Conservation (phyloP, 2,113 vertebrate species). For the Brevimyrus niger region DNA sequence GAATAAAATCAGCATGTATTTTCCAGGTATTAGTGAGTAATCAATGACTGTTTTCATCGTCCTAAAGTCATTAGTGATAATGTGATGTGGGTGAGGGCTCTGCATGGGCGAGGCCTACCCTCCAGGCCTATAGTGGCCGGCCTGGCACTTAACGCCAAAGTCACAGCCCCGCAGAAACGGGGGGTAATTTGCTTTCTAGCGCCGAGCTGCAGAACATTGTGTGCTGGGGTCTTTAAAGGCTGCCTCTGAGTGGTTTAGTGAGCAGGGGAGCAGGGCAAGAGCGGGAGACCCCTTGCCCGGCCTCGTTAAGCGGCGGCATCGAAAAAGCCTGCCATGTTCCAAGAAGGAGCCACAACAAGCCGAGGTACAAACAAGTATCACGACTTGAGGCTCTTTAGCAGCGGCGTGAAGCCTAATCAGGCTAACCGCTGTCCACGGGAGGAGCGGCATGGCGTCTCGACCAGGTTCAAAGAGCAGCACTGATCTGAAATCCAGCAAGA, state of each 20-base stretch:
- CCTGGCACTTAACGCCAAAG: not conserved
- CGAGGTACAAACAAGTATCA: not conserved
- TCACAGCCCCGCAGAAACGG: not conserved
- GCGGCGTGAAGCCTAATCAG: not conserved
- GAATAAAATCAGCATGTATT: slow-evolving; percentile 32
- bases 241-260: not conserved
- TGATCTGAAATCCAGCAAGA: not conserved
- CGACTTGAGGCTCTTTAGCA: not conserved
- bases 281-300: not conserved
- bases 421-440: not conserved
- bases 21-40: slow-evolving; percentile 30
- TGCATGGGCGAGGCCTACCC: not conserved
- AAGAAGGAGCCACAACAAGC: not conserved
- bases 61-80: slow-evolving; percentile 31
- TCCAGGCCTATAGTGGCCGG: not conserved
- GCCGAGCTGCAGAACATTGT: not conserved
- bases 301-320: not conserved
- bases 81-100: slow-evolving; percentile 6
- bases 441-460: not conserved
- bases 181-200: not conserved
- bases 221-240: not conserved
- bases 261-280: no score
- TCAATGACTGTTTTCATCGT: slow-evolving; percentile 22
- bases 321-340: not conserved
- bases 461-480: not conserved